Base-by-base conservation (phyloP, 2,888 invertebrate genomes). In the Nomada hirtipes region DNA sequence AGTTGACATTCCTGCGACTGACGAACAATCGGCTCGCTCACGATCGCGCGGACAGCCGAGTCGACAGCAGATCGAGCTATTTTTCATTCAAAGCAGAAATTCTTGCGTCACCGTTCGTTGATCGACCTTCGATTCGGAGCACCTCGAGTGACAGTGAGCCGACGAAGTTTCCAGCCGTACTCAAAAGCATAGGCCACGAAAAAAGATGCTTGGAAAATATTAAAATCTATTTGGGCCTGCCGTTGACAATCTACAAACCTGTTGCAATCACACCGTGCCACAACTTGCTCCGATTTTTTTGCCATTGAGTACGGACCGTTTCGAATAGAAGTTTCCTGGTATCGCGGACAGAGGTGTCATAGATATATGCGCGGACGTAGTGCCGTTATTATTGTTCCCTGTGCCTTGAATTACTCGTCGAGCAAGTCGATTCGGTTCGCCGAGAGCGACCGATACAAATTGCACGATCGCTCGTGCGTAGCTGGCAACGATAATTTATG, bases 401-500 rank as follows among this genome's bases (percentile, higher is more conserved):
- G 47, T 10, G 47, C 47, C 47, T 47, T 47, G 47, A 13, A 47
- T 47, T 15, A 47, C 47, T 20, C n/a, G 55, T n/a, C 10, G 47
- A 15, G 23, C 23, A 23, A 55, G 55, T n/a, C 23, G 55, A 55
- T 55, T 20, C 55, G 20, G 55, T 55, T 42, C 2, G 42, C 11
- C 55, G 42, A 4, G 23, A 44, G n/a, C 44, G 47, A n/a, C 42
- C 29, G 67, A 55, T 68, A 29, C 53, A 55, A 68, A 55, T 68
- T 42, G 11, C n/a, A 36, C 15, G 55, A 9, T 9, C 36, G 53
- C 4, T 42, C 15, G 47, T 60, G 15, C 53, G 4, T 36, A 15
- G 15, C 26, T n/a, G 61, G 87, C 79, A 74, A 85, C 84, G 86
- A 87, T 87, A 86, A 87, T 87, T 87, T 81, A 84, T 78, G 79